Percentiles rank a stretch among this genome's conserved stretches.
Evolutionary conservation across 2,797 vertebrate species (phyloP).

Genomic region (Cynodonichthys magdalenae): DNA sequence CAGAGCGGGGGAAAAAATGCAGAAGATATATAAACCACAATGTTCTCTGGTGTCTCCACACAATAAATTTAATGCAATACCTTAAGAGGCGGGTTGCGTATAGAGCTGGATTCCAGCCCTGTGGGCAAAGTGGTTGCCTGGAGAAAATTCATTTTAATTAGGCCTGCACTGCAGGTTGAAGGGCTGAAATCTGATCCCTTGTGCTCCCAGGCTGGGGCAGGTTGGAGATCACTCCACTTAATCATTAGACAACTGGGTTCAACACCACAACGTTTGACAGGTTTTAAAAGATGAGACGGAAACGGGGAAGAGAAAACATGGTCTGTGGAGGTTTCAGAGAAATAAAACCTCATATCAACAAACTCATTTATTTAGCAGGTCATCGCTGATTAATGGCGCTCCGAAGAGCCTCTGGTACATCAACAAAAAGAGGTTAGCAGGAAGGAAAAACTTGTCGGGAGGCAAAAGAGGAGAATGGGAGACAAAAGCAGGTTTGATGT

Average conservation of each 20-base stretch:
- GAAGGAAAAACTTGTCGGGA: slow-evolving; percentile 36
- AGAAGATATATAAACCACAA: slow-evolving; percentile 77
- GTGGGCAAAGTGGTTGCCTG: slow-evolving; percentile 79
- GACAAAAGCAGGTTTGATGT: slow-evolving; percentile 39
- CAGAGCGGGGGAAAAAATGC: slow-evolving; percentile 40
- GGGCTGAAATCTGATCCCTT: slow-evolving; percentile 80
- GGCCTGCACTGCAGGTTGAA: slow-evolving; percentile 79
- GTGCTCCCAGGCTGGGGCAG: slow-evolving; percentile 77
- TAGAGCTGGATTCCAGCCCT: slow-evolving; percentile 76
- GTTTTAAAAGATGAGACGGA: slow-evolving; percentile 57
- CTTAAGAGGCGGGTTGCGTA: slow-evolving; percentile 75
- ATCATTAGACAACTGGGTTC: slow-evolving; percentile 84
- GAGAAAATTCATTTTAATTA: slow-evolving; percentile 87
- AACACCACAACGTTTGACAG: slow-evolving; percentile 74
- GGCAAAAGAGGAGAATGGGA: slow-evolving; percentile 13
- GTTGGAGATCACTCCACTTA: slow-evolving; percentile 83
- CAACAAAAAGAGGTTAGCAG: slow-evolving; percentile 38
- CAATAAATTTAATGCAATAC: slow-evolving; percentile 81
- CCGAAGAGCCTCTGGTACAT: slow-evolving; percentile 49
- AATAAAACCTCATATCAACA: slow-evolving; percentile 73
- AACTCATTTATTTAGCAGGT: slow-evolving; percentile 70
- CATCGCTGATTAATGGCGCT: slow-evolving; percentile 63
- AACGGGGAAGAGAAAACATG: slow-evolving; percentile 23
- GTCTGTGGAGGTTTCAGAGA: slow-evolving; percentile 52
- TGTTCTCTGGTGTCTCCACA: slow-evolving; percentile 76